These are phyloP conservation scores for Synergus japonicus DNA, from an alignment of 2,888 invertebrate species.

Conservation along the genomic window DNA sequence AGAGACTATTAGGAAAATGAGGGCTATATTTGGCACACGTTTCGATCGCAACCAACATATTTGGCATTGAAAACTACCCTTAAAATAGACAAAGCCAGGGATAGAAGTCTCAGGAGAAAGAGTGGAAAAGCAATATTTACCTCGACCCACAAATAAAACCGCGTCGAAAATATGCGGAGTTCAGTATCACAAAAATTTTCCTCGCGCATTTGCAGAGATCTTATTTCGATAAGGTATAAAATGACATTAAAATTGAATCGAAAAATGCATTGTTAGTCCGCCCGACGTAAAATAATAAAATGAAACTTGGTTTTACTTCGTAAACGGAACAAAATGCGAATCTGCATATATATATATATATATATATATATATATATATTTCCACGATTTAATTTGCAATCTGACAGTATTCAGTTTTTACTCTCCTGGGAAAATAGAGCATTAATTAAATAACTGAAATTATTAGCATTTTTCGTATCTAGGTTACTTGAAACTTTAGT, in stretches of 20 bases:
- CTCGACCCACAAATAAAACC: conserved; percentile 5
- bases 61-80: conserved; percentile 27
- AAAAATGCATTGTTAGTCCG: conserved; percentile 17
- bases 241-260: background rate
- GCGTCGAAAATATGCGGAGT: conserved; percentile 2
- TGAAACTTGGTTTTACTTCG: background rate
- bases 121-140: background rate
- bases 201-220: background rate
- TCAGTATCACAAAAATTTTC: background rate
- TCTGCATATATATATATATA: background rate
- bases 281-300: background rate
- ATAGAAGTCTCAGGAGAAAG: conserved; percentile 4
- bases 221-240: conserved; percentile 6
- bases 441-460: too few relatives aligned
- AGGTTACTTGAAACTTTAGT: too few relatives aligned
- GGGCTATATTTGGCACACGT: conserved; percentile 9
- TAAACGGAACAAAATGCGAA: background rate
- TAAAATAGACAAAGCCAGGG: conserved; percentile 22
- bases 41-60: conserved; percentile 18
- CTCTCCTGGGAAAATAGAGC: background rate
- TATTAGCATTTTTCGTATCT: too few relatives aligned
- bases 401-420: background rate
- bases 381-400: background rate
- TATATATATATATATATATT: background rate
- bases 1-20: background rate